Percentiles rank a stretch among this genome's conserved stretches.
These are phyloP conservation scores for Zaprionus camerounensis DNA, from an alignment of 1,140 invertebrate genomes.

Conservation along the genomic window DNA sequence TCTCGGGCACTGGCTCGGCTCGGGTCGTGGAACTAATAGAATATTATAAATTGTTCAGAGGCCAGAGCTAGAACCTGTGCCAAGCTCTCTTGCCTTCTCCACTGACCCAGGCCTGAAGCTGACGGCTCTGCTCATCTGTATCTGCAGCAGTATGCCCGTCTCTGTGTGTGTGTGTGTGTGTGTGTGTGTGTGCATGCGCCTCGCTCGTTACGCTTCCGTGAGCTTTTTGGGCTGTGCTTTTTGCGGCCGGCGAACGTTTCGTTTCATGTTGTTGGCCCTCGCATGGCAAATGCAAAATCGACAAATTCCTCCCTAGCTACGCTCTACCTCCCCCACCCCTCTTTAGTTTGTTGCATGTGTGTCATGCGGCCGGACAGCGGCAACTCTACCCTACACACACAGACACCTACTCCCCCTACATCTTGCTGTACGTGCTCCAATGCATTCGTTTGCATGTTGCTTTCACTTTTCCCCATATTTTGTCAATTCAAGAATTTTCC, in stretches of 20 bases:
- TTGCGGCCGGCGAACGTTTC: constrained; percentile 61
- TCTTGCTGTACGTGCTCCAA: constrained; percentile 55
- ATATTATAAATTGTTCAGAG: constrained; percentile 76
- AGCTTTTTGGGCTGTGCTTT: constrained; percentile 79
- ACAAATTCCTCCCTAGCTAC: constrained; percentile 4
- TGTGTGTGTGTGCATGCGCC: constrained; percentile 31
- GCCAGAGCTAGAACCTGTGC: constrained; percentile 57
- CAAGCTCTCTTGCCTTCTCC: constrained; percentile 45
- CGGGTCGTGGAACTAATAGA: constrained; percentile 82
- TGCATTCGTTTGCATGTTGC: constrained; percentile 73
- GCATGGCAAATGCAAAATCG: constrained; percentile 55
- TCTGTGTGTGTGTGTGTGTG: constrained; percentile 3
- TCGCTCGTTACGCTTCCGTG: constrained; percentile 74
- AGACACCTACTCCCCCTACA: background rate
- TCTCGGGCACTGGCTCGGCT: constrained; percentile 51
- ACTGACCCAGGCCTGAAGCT: constrained; percentile 72
- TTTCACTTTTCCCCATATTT: constrained; percentile 66
- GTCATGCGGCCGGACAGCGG: constrained; percentile 31
- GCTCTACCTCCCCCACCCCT: background rate
- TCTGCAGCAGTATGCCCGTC: constrained; percentile 15
- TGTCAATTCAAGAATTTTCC: constrained; percentile 22
- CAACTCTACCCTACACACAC: background rate
- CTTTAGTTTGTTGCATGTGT: constrained; percentile 61
- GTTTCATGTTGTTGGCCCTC: constrained; percentile 51
- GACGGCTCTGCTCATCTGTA: constrained; percentile 42